Percentiles rank a stretch among this genome's conserved stretches.
phyloP scores from a whole-genome alignment of 2,797 vertebrate species.

The Eulemur mongoz region DNA sequence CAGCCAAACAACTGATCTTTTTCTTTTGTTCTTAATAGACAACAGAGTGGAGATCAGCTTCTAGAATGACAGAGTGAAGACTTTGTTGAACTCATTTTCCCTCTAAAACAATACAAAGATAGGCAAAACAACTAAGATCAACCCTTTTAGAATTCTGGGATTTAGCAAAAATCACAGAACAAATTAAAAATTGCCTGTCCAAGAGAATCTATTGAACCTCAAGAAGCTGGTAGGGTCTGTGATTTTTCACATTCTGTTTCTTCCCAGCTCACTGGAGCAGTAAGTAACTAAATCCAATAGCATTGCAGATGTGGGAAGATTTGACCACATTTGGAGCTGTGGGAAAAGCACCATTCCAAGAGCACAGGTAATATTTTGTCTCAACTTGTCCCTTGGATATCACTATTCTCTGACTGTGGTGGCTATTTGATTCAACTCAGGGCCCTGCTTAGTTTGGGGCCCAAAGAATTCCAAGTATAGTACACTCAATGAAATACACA shows the following conservation, averaged over 20 bases:
- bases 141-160: not conserved
- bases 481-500: not conserved
- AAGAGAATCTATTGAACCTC: not conserved
- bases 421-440: not conserved
- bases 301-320: not conserved
- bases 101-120: not conserved
- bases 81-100: not conserved
- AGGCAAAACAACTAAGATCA: not conserved
- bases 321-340: too few relatives aligned
- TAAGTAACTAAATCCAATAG: not conserved
- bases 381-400: not conserved
- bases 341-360: not conserved
- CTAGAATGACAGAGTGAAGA: not conserved
- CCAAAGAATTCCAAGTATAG: not conserved
- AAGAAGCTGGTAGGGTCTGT: fast-evolving
- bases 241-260: not conserved
- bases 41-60: not conserved
- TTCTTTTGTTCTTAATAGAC: not conserved
- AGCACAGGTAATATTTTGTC: not conserved
- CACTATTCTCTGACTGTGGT: not conserved
- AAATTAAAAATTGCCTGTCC: not conserved
- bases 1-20: not conserved
- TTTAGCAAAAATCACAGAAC: not conserved
- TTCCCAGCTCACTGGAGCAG: not conserved
- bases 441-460: not conserved